These are phyloP conservation scores for Rutilus rutilus DNA, from an alignment of 2,113 vertebrate genomes.

Conservation along the genomic window DNA sequence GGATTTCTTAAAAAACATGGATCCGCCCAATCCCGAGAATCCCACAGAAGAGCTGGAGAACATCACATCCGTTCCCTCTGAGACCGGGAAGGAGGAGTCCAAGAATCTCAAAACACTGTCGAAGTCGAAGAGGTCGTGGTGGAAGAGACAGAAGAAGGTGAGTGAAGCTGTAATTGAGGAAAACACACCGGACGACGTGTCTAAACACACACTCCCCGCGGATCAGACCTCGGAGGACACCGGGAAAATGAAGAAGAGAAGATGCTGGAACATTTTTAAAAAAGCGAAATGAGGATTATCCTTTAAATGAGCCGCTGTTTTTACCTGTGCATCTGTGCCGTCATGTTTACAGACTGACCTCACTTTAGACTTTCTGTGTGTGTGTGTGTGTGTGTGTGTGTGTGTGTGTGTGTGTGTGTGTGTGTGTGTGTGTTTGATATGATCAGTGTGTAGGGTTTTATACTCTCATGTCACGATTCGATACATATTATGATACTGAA, in stretches of 20 bases:
- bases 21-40: background rate
- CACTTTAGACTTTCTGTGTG: too few relatives aligned
- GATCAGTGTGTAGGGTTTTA: background rate
- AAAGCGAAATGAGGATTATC: background rate
- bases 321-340: background rate
- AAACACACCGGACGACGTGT: background rate
- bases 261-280: background rate
- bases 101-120: constrained; percentile 12
- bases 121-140: background rate
- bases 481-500: too few relatives aligned
- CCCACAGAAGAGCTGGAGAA: constrained; percentile 58
- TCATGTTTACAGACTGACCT: background rate
- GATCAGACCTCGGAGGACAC: constrained; percentile 2
- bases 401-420: too few relatives aligned
- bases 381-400: too few relatives aligned
- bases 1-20: constrained; percentile 28
- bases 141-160: background rate
- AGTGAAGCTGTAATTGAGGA: background rate
- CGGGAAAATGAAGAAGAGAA: constrained; percentile 48
- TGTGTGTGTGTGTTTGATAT: background rate
- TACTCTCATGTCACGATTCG: too few relatives aligned
- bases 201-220: background rate
- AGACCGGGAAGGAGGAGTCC: background rate
- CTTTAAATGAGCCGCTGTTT: background rate
- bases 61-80: background rate